phyloP scores from a whole-genome alignment of 2,797 vertebrate genomes.

The Halcyon leucocephala region DNA sequence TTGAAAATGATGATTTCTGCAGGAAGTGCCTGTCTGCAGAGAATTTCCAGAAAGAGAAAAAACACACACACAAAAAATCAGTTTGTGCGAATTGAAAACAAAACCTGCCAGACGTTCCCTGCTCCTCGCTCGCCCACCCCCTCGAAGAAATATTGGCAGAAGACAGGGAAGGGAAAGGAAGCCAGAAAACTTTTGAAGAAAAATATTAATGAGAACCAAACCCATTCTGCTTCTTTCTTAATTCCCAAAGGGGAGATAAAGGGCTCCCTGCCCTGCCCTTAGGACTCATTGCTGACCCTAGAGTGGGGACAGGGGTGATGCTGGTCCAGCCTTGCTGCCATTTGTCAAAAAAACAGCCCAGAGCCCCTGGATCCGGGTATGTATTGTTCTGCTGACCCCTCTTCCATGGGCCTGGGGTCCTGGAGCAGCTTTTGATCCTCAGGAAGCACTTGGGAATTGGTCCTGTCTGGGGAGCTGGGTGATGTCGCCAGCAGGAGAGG shows the following conservation, averaged over 20 bases:
- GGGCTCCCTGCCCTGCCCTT: not conserved
- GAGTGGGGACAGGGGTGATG: not conserved
- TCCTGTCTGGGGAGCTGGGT: not conserved
- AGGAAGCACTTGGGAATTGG: not conserved
- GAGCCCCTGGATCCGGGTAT: not conserved
- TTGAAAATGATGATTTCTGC: constrained; percentile 35
- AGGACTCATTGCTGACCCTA: accelerated
- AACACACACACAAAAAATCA: constrained; percentile 10
- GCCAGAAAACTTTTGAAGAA: constrained; percentile 68
- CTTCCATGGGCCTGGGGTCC: not conserved
- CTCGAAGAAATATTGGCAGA: constrained; percentile 59
- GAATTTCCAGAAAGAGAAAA: constrained; percentile 56
- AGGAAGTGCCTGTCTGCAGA: constrained; percentile 55
- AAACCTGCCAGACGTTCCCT: constrained; percentile 69
- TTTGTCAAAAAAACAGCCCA: not conserved
- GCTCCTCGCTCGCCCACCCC: constrained; percentile 45
- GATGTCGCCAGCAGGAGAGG: not conserved
- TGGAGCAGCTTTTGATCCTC: not conserved
- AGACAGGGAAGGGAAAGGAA: constrained; percentile 4
- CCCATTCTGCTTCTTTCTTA: not conserved
- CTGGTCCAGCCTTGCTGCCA: not conserved
- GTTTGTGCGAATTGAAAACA: constrained; percentile 59
- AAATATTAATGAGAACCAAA: constrained; percentile 65
- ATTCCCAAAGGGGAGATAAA: not conserved
- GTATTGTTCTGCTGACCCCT: not conserved